A percentile compares a stretch with the other conserved stretches of the same genome.
phyloP scores from a whole-genome alignment of 2,113 vertebrate species.

The Petroica traversi region DNA sequence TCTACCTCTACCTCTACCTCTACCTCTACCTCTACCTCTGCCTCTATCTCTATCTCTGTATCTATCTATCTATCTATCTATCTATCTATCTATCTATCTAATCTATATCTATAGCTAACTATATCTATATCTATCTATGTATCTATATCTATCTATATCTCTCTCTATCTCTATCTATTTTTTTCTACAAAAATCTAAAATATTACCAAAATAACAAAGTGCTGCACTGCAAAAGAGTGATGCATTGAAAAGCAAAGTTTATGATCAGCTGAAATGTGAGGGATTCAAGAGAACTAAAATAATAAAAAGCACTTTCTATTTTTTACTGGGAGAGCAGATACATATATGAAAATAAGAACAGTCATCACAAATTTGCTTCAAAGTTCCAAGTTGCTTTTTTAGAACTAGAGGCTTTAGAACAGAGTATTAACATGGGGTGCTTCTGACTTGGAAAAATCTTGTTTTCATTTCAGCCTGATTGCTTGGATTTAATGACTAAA shows the following conservation, averaged over 20 bases:
- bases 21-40: too few relatives aligned
- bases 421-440: accelerated
- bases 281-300: neutral
- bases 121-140: too few relatives aligned
- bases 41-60: too few relatives aligned
- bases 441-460: neutral
- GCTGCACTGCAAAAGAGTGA: neutral
- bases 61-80: too few relatives aligned
- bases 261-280: neutral
- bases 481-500: neutral
- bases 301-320: neutral
- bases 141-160: too few relatives aligned
- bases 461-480: neutral
- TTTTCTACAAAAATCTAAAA: neutral
- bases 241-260: neutral
- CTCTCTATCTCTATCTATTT: too few relatives aligned
- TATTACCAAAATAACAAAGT: neutral
- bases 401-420: neutral
- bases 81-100: too few relatives aligned
- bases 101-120: too few relatives aligned
- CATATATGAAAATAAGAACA: neutral
- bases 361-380: neutral
- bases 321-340: neutral
- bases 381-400: neutral
- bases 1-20: neutral